These are phyloP conservation scores for Alca torda DNA, from an alignment of 2,797 vertebrate genomes.

Conservation along the genomic window DNA sequence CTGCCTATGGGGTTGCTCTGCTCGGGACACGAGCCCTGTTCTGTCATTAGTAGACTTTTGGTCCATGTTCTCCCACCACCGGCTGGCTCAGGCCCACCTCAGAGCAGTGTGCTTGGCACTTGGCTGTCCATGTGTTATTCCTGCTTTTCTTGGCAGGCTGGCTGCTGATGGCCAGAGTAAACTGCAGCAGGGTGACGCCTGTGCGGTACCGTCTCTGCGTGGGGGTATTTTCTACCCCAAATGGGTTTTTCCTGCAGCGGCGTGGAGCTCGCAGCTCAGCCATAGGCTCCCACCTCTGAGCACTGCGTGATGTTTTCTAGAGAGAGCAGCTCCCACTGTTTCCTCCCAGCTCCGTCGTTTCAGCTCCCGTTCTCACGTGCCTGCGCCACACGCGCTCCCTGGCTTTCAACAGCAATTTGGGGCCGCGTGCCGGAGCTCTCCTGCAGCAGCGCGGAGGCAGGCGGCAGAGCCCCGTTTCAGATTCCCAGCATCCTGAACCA, in stretches of 20 bases:
- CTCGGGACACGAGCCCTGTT: not conserved
- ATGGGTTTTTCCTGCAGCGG: not conserved
- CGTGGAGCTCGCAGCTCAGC: not conserved
- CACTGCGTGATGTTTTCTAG: not conserved
- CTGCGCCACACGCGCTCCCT: not conserved
- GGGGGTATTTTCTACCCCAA: not conserved
- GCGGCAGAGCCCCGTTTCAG: not conserved
- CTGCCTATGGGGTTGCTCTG: not conserved
- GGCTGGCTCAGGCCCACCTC: not conserved
- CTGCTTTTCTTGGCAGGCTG: not conserved
- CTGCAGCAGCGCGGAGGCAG: accelerated
- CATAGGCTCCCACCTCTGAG: accelerated
- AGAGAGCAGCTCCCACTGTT: not conserved
- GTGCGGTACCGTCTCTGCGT: not conserved
- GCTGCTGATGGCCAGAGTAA: not conserved
- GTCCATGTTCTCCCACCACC: not conserved
- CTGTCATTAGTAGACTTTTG: not conserved
- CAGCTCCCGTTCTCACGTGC: accelerated
- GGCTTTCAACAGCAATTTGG: not conserved
- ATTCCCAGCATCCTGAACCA: not conserved
- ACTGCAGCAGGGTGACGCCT: not conserved
- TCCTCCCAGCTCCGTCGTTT: not conserved
- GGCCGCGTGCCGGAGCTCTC: not conserved
- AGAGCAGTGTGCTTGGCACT: not conserved
- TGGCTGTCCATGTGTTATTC: not conserved